These are phyloP conservation scores for Cathartes aura DNA, from an alignment of 2,113 vertebrate species.

Conservation along the genomic window DNA sequence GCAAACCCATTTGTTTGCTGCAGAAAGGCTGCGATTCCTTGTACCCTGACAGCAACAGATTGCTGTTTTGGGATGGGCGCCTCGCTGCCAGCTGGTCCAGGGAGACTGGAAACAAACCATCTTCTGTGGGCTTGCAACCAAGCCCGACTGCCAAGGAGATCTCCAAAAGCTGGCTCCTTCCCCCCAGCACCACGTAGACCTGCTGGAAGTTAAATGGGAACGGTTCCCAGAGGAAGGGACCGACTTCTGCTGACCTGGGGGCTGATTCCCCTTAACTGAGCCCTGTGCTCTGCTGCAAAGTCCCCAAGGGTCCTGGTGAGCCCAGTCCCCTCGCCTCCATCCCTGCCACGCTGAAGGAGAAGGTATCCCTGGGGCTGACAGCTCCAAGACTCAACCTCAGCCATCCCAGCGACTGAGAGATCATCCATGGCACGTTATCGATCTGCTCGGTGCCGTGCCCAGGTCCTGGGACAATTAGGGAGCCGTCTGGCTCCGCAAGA, in stretches of 20 bases:
- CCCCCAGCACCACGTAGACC: not conserved
- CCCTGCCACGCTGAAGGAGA: not conserved
- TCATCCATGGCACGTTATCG: fast-evolving
- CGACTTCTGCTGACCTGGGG: not conserved
- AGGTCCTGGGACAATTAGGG: not conserved
- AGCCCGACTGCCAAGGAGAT: not conserved
- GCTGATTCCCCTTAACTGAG: not conserved
- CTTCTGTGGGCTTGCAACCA: not conserved
- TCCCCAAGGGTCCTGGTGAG: too few species aligned
- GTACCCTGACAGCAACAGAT: slow-evolving; percentile 17
- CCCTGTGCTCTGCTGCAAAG: too few species aligned
- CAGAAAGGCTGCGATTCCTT: not conserved
- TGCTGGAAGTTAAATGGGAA: not conserved
- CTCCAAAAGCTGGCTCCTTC: not conserved
- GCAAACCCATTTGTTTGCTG: not conserved
- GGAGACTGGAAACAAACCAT: not conserved
- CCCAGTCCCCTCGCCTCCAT: not conserved
- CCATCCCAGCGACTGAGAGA: not conserved
- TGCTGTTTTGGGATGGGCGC: not conserved
- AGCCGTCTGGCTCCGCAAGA: not conserved
- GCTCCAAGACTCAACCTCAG: not conserved
- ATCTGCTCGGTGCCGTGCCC: fast-evolving
- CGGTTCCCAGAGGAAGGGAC: not conserved
- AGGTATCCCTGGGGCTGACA: not conserved
- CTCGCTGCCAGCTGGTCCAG: not conserved